phyloP scores from a whole-genome alignment of 2,888 invertebrate species.

The Chrysina gloriosa region DNA sequence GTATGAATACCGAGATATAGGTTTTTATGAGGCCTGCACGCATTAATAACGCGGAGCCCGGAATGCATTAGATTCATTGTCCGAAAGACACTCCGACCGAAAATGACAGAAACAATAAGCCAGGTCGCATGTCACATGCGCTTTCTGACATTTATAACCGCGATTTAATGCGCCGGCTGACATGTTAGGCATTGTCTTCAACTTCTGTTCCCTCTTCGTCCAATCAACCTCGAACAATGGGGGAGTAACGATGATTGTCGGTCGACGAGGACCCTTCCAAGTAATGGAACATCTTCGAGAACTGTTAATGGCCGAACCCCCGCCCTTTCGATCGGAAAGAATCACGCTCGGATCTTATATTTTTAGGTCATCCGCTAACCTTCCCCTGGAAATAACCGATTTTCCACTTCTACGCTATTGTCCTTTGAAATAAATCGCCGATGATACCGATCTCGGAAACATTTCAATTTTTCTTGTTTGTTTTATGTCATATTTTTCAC shows the following conservation, averaged over 20 bases:
- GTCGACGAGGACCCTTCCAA: slow-evolving; percentile 59
- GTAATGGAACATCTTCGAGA: slow-evolving; percentile 63
- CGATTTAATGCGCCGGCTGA: slow-evolving; percentile 58
- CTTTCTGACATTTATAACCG: slow-evolving; percentile 61
- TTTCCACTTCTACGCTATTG: slow-evolving; percentile 18
- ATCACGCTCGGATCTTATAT: slow-evolving; percentile 12
- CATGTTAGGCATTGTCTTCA: slow-evolving; percentile 59
- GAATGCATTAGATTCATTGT: slow-evolving; percentile 54
- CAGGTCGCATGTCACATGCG: slow-evolving; percentile 57
- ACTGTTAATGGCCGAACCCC: slow-evolving; percentile 61
- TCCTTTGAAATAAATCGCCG: slow-evolving; percentile 7
- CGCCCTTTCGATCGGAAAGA: slow-evolving; percentile 41
- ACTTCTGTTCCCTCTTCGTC: slow-evolving; percentile 51
- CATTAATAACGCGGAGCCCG: slow-evolving; percentile 56
- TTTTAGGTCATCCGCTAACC: slow-evolving; percentile 36
- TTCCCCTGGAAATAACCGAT: slow-evolving; percentile 19
- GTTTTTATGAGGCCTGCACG: slow-evolving; percentile 49
- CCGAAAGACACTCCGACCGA: slow-evolving; percentile 42
- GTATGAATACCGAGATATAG: slow-evolving; percentile 43
- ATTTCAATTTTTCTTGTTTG: neutral
- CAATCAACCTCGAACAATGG: slow-evolving; percentile 62
- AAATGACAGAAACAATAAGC: slow-evolving; percentile 61
- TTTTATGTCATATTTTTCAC: no score
- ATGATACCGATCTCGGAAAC: neutral
- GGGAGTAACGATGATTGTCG: slow-evolving; percentile 65